Evolutionary conservation across 2,797 vertebrate genomes (phyloP), one percentile per base, ranked within the genome.

Genomic region (Pachyuromys duprasi): DNA sequence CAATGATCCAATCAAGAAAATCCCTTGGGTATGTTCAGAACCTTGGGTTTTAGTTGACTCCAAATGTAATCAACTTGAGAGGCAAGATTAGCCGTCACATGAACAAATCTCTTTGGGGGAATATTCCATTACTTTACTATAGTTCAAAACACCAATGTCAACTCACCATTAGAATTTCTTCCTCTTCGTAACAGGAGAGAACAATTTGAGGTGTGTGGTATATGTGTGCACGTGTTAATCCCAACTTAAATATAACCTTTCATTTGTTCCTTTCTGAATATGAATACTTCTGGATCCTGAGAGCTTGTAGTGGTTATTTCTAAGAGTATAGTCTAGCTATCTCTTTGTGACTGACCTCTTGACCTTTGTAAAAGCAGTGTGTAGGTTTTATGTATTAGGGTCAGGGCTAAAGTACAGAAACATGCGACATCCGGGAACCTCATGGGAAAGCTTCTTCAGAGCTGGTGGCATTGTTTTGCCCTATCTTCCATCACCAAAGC

Each of bases 141-240:
- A 86, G 33, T 69, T 82, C 39, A 70, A 93, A 81, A 70, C 36
- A 69, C 28, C 75, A 83, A 14, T 89, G 22, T 95, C 74, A 89
- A 62, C 18, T 82, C 22, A 49, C 17, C 76, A 72, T 39, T 45
- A 62, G 49, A 84, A 28, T 3, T 69, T 82, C 70, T 12, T 90
- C 9, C 28, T 89, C 17, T 17, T 94, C 42, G 60, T 1, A 82
- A 45, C 8, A 75, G 24, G 5, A 33, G 45, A 67, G 20, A 82
- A 28, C 45, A 90, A 69, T 90, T 17, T 95, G 62, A 70, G 45
- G 9, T 82, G 5, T 65, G 17, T 62, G 26, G 15, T 49, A 22
- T n/a, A 33, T 26, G 3, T 42, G 9, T 45, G 17, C 28, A 13
- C 24, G 8, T 70, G 36, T 24, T 36, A 33, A 76, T 55, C 90